phyloP scores from a whole-genome alignment of 2,888 invertebrate species.

The Achlya flavicornis region DNA sequence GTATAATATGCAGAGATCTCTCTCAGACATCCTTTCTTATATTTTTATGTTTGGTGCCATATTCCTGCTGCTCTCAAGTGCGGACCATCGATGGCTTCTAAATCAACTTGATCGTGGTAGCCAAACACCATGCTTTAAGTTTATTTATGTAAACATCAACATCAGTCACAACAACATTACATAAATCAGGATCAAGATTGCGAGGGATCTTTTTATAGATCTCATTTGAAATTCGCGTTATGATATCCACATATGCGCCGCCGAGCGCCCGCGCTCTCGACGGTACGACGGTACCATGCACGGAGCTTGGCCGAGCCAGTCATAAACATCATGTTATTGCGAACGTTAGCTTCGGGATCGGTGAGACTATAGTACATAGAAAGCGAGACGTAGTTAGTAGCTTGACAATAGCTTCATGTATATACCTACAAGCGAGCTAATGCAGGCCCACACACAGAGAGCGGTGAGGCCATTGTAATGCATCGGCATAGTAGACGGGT shows the following conservation, averaged over 20 bases:
- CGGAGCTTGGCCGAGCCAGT: constrained; percentile 21
- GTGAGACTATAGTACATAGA: not conserved
- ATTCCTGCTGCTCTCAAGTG: too few species aligned
- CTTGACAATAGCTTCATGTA: not conserved
- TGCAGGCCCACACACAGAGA: too few species aligned
- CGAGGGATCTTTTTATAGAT: constrained; percentile 3
- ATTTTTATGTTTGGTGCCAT: too few species aligned
- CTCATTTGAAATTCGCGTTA: not conserved
- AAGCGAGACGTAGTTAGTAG: not conserved
- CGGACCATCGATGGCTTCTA: too few species aligned
- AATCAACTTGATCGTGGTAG: too few species aligned
- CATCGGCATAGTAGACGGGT: too few species aligned
- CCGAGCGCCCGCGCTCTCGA: not conserved
- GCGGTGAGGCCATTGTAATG: too few species aligned
- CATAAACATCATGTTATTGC: constrained; percentile 31
- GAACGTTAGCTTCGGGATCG: not conserved
- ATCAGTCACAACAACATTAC: not conserved
- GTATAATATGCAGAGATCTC: too few species aligned
- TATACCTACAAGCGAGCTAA: too few species aligned
- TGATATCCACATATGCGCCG: not conserved
- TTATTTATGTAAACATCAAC: not conserved
- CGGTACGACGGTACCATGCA: constrained; percentile 36
- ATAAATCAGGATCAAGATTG: not conserved
- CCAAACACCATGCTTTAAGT: too few species aligned
- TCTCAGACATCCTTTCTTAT: too few species aligned